Evolutionary conservation across 2,113 vertebrate species (phyloP).

Genomic region (Oreochromis aureus): DNA sequence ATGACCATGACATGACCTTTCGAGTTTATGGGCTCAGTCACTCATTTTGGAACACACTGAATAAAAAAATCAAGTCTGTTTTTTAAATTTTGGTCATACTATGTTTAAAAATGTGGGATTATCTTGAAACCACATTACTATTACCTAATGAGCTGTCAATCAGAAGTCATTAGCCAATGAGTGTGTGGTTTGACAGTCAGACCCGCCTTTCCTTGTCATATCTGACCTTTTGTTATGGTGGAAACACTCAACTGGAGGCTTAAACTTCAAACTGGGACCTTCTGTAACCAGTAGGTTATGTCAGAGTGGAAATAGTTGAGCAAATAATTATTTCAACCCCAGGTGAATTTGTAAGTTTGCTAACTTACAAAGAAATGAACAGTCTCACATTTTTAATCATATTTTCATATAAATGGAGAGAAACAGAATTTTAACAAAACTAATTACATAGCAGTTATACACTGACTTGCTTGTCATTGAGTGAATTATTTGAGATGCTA

Average conservation of each 20-base stretch:
- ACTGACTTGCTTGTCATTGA: background rate
- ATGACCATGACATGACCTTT: background rate
- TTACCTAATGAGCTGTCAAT: background rate
- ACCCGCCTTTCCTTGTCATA: background rate
- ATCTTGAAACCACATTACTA: background rate
- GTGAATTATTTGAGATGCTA: background rate
- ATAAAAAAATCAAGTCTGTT: background rate
- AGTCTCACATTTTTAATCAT: background rate
- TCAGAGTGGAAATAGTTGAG: background rate
- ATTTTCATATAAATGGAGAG: background rate
- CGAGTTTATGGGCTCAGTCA: background rate
- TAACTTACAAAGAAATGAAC: background rate
- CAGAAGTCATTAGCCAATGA: background rate
- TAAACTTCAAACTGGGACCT: background rate
- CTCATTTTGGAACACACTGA: background rate
- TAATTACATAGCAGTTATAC: background rate
- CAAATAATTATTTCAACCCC: background rate
- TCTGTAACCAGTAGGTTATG: background rate
- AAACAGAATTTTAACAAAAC: background rate
- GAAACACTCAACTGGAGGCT: background rate
- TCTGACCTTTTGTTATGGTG: background rate
- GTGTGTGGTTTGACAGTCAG: background rate
- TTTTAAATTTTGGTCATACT: accelerated
- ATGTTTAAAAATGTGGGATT: background rate
- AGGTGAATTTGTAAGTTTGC: background rate